Percentiles rank a stretch among this genome's conserved stretches.
phyloP scores from a whole-genome alignment of 2,888 invertebrate genomes.

The Dendrolimus houi region DNA sequence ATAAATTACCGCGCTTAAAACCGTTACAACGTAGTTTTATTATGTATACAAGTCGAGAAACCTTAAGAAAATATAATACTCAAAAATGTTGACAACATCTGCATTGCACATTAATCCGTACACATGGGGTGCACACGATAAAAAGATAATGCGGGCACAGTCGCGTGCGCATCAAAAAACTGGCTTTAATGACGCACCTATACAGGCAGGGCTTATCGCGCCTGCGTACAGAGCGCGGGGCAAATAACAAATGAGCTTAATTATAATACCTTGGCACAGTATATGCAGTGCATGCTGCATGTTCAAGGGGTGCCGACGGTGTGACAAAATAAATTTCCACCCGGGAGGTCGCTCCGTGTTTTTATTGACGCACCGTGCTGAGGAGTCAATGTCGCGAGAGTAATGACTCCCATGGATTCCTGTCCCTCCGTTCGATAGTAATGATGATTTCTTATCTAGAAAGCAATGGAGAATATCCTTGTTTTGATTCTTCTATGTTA shows the following conservation, averaged over 20 bases:
- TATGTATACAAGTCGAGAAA: no score
- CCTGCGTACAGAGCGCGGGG: conserved; percentile 42
- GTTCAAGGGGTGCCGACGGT: conserved; percentile 38
- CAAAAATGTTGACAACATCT: conserved; percentile 35
- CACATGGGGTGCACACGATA: conserved; percentile 69
- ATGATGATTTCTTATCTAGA: conserved; percentile 37
- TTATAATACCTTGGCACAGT: conserved; percentile 56
- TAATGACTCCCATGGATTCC: conserved; percentile 51
- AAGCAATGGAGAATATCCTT: conserved; percentile 14
- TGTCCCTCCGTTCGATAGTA: conserved; percentile 31
- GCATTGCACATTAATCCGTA: conserved; percentile 48
- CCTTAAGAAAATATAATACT: no score
- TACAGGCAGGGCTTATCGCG: conserved; percentile 61
- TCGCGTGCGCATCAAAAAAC: conserved; percentile 70
- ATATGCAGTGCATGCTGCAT: not conserved
- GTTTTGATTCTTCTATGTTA: conserved; percentile 2
- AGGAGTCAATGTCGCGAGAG: conserved; percentile 62
- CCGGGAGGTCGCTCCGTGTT: conserved; percentile 58
- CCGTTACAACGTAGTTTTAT: no score
- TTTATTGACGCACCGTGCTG: conserved; percentile 58
- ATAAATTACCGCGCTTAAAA: no score
- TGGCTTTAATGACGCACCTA: conserved; percentile 68
- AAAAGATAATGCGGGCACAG: conserved; percentile 71
- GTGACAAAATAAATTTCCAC: conserved; percentile 56
- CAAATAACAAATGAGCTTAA: conserved; percentile 70